These are phyloP conservation scores for Benthosema pterotum DNA, from an alignment of 2,797 vertebrate species.

Conservation along the genomic window DNA sequence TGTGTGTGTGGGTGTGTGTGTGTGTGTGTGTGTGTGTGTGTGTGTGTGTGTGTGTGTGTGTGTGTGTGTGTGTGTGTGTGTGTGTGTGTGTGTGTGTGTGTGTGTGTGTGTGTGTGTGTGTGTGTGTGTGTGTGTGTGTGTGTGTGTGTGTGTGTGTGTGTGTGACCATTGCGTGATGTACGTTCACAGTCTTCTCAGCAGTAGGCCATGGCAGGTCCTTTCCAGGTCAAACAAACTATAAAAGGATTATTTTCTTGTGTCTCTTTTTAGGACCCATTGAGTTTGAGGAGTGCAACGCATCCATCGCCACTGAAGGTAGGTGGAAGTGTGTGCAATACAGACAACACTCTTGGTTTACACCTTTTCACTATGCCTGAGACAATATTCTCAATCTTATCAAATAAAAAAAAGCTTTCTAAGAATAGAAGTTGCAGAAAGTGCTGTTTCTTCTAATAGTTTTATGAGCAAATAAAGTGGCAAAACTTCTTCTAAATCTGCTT, in stretches of 20 bases:
- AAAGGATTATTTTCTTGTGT: conserved; percentile 55
- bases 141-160: conserved; percentile 20
- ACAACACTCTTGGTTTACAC: no score
- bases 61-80: conserved; percentile 24
- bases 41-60: conserved; percentile 42
- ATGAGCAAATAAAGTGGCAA: no score
- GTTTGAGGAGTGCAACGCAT: conserved; percentile 95
- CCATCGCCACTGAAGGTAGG: conserved; percentile 91
- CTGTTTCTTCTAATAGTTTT: background rate
- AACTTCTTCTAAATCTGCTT: no score
- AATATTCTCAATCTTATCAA: no score
- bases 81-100: conserved; percentile 18
- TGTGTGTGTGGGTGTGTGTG: conserved; percentile 12
- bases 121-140: conserved; percentile 19
- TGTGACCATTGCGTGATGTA: conserved; percentile 67
- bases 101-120: conserved; percentile 4
- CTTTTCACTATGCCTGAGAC: no score
- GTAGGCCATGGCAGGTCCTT: conserved; percentile 54
- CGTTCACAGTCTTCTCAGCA: conserved; percentile 57
- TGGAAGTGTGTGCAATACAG: background rate
- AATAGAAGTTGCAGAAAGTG: no score
- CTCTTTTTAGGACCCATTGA: conserved; percentile 89
- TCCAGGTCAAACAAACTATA: conserved; percentile 62
- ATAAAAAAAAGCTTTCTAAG: background rate
- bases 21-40: conserved; percentile 31